Evolutionary conservation across 2,797 vertebrate genomes (phyloP).

Genomic region (Lepilemur ruficaudatus): DNA sequence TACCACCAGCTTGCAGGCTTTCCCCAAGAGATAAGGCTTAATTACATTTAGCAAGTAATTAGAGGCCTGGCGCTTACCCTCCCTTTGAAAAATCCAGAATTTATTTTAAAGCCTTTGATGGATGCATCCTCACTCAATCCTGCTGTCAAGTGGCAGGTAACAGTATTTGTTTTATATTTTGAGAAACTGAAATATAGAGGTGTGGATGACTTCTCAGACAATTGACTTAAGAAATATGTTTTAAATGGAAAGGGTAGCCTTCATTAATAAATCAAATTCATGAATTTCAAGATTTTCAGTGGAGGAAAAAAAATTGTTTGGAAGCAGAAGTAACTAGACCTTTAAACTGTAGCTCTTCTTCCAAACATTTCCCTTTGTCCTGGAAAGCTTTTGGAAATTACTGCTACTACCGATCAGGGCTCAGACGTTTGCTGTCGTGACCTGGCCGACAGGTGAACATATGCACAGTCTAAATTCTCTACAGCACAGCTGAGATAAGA

Average conservation of each 20-base stretch:
- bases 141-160: background rate
- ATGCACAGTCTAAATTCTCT: background rate
- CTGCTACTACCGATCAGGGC: fast-evolving
- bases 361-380: background rate
- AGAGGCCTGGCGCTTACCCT: background rate
- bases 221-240: background rate
- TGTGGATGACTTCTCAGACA: background rate
- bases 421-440: background rate
- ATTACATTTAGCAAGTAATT: background rate
- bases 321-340: background rate
- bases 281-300: background rate
- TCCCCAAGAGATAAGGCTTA: background rate
- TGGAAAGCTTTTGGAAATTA: background rate
- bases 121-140: background rate
- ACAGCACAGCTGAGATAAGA: background rate
- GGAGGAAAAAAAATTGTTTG: background rate
- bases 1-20: background rate
- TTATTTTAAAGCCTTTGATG: background rate
- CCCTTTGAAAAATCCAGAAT: background rate
- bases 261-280: background rate
- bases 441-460: fast-evolving
- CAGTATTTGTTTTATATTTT: background rate
- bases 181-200: background rate
- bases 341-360: background rate
- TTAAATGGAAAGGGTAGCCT: background rate